Evolutionary conservation across 2,113 vertebrate genomes (phyloP).

Genomic region (Craseonycteris thonglongyai): DNA sequence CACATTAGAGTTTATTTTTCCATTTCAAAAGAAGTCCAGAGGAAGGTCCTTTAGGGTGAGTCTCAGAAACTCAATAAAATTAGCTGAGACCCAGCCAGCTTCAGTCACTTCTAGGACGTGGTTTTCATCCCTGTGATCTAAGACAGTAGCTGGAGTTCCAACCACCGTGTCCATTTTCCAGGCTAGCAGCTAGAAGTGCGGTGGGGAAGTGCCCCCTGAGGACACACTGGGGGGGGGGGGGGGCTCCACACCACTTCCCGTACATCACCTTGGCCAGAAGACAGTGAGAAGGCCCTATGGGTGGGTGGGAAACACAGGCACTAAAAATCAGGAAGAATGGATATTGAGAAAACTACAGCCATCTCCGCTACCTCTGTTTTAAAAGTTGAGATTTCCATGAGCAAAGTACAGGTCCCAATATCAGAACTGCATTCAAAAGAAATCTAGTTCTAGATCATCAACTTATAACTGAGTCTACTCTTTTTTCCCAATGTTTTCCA

Average conservation of each 20-base stretch:
- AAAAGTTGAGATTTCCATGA: neutral
- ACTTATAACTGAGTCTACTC: neutral
- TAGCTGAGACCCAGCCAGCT: neutral
- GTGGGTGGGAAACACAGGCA: neutral
- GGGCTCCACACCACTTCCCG: too few relatives aligned
- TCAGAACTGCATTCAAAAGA: conserved; percentile 40
- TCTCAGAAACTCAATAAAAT: neutral
- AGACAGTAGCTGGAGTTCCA: neutral
- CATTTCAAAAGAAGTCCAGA: neutral
- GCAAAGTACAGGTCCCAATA: neutral
- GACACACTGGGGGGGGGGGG: too few relatives aligned
- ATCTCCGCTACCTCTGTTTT: neutral
- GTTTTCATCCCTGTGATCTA: neutral
- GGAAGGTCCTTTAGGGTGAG: neutral
- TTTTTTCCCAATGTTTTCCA: neutral
- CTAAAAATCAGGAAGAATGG: neutral
- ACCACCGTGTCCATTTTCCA: rapidly evolving
- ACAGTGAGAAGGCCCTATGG: neutral
- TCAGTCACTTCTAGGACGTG: neutral
- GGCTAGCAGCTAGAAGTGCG: neutral
- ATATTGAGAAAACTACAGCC: neutral
- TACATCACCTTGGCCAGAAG: neutral
- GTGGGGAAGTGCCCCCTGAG: neutral
- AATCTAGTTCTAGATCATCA: conserved; percentile 37
- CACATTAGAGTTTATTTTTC: neutral